These are phyloP conservation scores for Sebastes fasciatus DNA, from an alignment of 2,113 vertebrate species.

Conservation along the genomic window DNA sequence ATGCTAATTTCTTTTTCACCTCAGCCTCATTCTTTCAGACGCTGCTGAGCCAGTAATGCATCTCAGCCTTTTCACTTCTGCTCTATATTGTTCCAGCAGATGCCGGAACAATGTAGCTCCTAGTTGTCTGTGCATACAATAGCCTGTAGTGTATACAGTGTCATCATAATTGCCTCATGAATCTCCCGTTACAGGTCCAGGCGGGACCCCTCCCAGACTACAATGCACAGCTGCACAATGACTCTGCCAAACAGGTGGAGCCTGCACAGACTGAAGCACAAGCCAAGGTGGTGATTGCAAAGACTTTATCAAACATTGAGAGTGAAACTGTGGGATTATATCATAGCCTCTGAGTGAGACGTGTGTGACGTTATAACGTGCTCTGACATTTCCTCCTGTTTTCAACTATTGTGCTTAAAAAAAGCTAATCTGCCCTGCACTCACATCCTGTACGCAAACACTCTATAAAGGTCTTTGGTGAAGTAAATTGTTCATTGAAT, in stretches of 20 bases:
- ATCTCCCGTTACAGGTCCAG: conserved; percentile 75
- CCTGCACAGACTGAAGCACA: conserved; percentile 82
- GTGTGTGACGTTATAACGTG: neutral
- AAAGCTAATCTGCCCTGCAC: conserved; percentile 46
- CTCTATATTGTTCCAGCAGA: conserved; percentile 37
- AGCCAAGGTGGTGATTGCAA: conserved; percentile 79
- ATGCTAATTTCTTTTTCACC: neutral
- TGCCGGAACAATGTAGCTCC: conserved; percentile 24
- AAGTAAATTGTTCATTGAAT: conserved; percentile 26
- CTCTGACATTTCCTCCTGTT: conserved; percentile 52
- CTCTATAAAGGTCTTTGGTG: conserved; percentile 42
- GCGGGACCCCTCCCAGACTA: conserved; percentile 82
- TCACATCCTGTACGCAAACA: conserved; percentile 54
- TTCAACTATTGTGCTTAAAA: conserved; percentile 45
- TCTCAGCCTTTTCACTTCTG: conserved; percentile 25
- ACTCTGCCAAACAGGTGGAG: conserved; percentile 80
- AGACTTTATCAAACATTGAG: conserved; percentile 1
- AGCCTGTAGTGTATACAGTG: conserved; percentile 36
- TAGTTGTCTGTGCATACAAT: conserved; percentile 48
- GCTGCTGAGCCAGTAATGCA: neutral
- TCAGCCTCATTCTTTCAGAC: conserved; percentile 22
- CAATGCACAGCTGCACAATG: conserved; percentile 80
- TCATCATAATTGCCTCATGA: conserved; percentile 60
- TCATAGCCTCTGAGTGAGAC: conserved; percentile 10
- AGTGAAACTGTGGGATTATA: conserved; percentile 7